Percentiles rank a stretch among this genome's conserved stretches.
Evolutionary conservation across 2,797 vertebrate species (phyloP).

Genomic region (Clarias platycephalus): DNA sequence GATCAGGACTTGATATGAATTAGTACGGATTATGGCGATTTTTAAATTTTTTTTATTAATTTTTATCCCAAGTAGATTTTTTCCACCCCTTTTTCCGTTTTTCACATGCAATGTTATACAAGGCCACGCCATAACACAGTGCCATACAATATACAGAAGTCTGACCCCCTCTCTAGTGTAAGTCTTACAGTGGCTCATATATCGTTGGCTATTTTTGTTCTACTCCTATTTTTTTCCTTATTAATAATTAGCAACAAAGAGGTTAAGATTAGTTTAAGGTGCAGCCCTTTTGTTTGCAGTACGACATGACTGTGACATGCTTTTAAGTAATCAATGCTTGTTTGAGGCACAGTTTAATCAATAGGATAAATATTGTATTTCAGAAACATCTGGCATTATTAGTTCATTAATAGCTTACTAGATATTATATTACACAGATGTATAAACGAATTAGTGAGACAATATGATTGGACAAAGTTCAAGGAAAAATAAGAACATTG

Average conservation of each 20-base stretch:
- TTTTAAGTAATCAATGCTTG: conserved; percentile 57
- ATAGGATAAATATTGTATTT: conserved; percentile 56
- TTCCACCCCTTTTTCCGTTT: not conserved
- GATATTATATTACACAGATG: conserved; percentile 48
- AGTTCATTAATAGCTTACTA: conserved; percentile 41
- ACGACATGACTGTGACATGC: conserved; percentile 42
- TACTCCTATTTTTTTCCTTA: conserved; percentile 3
- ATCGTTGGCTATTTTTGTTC: conserved; percentile 5
- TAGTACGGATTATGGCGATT: not conserved
- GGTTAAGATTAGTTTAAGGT: conserved; percentile 35
- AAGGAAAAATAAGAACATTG: conserved; percentile 12
- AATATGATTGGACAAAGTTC: conserved; percentile 28
- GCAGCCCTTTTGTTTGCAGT: conserved; percentile 37
- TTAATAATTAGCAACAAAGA: conserved; percentile 20
- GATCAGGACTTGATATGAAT: not conserved
- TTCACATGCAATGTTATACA: not conserved
- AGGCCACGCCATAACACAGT: not conserved
- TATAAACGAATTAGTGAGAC: conserved; percentile 45
- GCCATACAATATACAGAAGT: not conserved
- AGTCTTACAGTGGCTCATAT: not conserved
- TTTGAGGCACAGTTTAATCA: conserved; percentile 53
- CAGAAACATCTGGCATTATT: conserved; percentile 47
- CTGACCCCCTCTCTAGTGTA: conserved; percentile 1
- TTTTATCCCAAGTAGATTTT: not conserved
- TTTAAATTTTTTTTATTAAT: not conserved